phyloP scores from a whole-genome alignment of 2,888 invertebrate species.

The Tetranychus piercei region DNA sequence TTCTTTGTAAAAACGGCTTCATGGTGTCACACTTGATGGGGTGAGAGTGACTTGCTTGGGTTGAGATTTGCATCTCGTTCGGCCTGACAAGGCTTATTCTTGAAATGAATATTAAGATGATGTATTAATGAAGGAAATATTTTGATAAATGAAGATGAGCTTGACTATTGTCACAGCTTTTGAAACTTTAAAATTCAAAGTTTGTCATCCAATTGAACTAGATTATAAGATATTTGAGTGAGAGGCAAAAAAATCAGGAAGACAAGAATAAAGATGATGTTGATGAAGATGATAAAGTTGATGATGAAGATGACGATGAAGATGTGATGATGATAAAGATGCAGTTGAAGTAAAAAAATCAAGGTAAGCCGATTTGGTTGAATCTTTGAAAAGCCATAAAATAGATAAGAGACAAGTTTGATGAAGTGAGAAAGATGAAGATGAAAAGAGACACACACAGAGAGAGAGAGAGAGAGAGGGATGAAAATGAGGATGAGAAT shows the following conservation, averaged over 20 bases:
- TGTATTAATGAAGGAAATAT: background rate
- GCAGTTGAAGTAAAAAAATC: background rate
- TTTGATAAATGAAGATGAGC: background rate
- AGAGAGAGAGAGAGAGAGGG: background rate
- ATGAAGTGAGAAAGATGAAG: background rate
- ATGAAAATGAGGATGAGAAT: background rate
- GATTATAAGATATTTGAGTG: no score
- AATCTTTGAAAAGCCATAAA: background rate
- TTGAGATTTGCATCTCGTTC: no score
- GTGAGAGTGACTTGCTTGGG: no score
- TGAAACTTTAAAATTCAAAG: background rate
- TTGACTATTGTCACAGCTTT: background rate
- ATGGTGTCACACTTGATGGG: no score
- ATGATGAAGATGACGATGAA: background rate
- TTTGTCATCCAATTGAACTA: background rate
- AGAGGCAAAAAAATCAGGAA: background rate
- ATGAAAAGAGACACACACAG: background rate
- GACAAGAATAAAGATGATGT: background rate
- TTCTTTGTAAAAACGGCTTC: no score
- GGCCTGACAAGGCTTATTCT: no score
- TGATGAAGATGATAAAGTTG: background rate
- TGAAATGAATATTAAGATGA: no score
- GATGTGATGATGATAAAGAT: background rate
- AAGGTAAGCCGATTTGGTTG: background rate
- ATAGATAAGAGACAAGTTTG: no score